A percentile compares a stretch with the other conserved stretches of the same genome.
phyloP scores from a whole-genome alignment of 2,888 invertebrate species.

The Endomychus coccineus region DNA sequence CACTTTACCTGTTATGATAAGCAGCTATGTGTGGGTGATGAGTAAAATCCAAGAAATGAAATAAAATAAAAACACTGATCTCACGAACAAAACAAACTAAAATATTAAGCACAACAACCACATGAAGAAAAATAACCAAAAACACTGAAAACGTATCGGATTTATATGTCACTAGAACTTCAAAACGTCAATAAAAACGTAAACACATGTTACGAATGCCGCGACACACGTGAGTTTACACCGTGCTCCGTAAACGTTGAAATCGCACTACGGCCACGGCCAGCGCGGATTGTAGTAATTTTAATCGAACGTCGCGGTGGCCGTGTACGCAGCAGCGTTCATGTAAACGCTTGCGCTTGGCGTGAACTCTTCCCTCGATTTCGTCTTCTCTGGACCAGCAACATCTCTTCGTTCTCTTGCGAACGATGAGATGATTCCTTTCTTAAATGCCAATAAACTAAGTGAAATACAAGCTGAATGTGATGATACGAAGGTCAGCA shows the following conservation, averaged over 20 bases:
- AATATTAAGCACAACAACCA: constrained; percentile 1
- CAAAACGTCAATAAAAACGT: constrained; percentile 23
- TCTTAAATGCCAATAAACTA: no score
- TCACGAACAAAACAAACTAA: constrained; percentile 12
- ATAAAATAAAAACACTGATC: constrained; percentile 11
- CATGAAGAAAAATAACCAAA: no score
- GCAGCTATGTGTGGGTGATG: no score
- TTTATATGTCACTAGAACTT: no score
- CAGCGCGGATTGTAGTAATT: constrained; percentile 11
- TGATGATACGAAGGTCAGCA: no score
- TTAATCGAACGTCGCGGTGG: constrained; percentile 17
- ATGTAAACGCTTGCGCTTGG: constrained; percentile 18
- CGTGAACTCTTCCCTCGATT: no score
- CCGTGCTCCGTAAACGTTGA: constrained; percentile 16
- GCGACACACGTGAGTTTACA: constrained; percentile 7
- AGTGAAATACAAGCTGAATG: no score
- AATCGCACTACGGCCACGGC: constrained; percentile 10
- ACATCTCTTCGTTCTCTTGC: no score
- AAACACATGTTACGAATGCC: constrained; percentile 22
- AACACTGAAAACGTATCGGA: no score
- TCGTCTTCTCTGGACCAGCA: no score
- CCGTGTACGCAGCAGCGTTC: constrained; percentile 13
- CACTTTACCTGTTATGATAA: no score
- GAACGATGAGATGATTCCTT: no score
- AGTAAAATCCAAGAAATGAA: constrained; percentile 10